These are phyloP conservation scores for Akabosia matsudoensis DNA, from an alignment of 1,140 invertebrate species.

Conservation along the genomic window DNA sequence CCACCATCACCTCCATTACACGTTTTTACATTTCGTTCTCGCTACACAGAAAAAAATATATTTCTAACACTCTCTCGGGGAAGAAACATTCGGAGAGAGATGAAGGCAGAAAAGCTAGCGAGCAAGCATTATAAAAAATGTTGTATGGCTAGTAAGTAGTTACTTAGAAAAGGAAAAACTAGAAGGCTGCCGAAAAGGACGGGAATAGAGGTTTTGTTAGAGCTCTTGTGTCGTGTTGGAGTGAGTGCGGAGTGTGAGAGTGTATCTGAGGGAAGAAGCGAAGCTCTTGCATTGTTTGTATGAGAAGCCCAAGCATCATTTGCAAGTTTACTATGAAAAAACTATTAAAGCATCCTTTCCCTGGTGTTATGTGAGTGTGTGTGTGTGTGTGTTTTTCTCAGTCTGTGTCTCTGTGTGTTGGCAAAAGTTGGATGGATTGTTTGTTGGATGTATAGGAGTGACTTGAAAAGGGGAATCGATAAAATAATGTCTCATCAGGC, in stretches of 20 bases:
- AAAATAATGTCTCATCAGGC: constrained; percentile 19
- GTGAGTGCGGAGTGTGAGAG: background rate
- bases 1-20: too few relatives aligned
- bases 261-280: background rate
- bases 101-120: too few relatives aligned
- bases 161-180: background rate
- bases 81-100: too few relatives aligned
- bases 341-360: constrained; percentile 22
- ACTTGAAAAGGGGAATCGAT: constrained; percentile 28
- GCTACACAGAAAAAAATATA: too few relatives aligned
- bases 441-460: constrained; percentile 1
- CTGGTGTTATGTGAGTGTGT: background rate
- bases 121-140: background rate
- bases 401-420: background rate
- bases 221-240: background rate
- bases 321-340: constrained; percentile 7
- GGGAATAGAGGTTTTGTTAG: background rate
- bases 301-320: background rate
- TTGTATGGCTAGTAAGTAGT: too few relatives aligned
- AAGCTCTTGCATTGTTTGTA: background rate
- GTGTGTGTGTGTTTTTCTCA: constrained; percentile 12
- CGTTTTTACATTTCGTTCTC: too few relatives aligned
- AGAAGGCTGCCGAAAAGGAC: background rate
- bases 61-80: constrained; percentile 1
- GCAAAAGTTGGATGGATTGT: constrained; percentile 3